Evolutionary conservation across 2,888 invertebrate species (phyloP), one percentile per base, ranked within the genome.

Genomic region (Thymelicus sylvestris): DNA sequence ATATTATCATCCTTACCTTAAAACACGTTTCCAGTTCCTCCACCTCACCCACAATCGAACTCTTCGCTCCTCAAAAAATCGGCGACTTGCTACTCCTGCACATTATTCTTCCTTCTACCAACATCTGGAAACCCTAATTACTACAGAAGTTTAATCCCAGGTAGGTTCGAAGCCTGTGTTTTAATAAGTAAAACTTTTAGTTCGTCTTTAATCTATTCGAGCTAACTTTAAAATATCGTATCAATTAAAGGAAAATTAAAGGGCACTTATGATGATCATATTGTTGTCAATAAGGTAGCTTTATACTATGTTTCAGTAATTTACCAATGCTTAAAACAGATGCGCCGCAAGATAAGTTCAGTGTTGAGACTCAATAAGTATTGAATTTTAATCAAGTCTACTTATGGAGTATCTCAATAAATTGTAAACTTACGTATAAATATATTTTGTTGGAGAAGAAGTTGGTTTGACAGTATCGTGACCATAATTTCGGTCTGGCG

Each of bases 351-450:
- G 38, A 38, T 31, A 15, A 38, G 3, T 24, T 38, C 55, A 38
- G 8, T 12, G 47, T n/a, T 8, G 48, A 19, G 48, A 67, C 38
- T 38, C 19, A 50, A 50, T 55, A 57, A 57, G 57, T 57, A 67
- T 62, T 52, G 62, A 67, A 62, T 62, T 67, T 67, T 55, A 62
- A 62, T 52, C 44, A 44, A 31, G 24, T 52, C 39, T 67, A 12
- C 44, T 62, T 47, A 41, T 47, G 61, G 50, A 67, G 50, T 47
- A 47, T 38, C n/a, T 39, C 63, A 39, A 63, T 68, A 63, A 63
- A 68, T 68, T 68, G 52, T 68, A 57, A 68, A 68, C 62, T 68
- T 48, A 57, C 50, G 47, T 62, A 67, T 44, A 63, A 38, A 52
- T 44, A 38, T 39, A 52, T 44, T 47, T 39, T 15, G 41, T 57